These are phyloP conservation scores for Rhopilema esculentum DNA, from an alignment of 30 jellyfish, hydroid and myxozoan genomes.

Conservation along the genomic window DNA sequence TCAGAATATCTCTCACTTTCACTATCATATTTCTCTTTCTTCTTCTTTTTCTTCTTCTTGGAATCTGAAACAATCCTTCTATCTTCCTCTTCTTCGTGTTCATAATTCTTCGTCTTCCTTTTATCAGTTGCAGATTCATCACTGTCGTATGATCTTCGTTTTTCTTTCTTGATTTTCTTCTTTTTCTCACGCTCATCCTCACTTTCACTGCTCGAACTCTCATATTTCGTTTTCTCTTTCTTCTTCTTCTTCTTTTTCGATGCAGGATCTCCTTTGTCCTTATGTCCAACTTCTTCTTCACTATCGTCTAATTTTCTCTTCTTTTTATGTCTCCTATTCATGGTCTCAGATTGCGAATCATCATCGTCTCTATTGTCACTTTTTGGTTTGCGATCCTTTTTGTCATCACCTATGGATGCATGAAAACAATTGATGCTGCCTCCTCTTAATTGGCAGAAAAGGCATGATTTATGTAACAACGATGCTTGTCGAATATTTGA, in stretches of 20 bases:
- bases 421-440: background rate
- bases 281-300: constrained; percentile 59
- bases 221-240: constrained; percentile 54
- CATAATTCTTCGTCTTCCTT: constrained; percentile 41
- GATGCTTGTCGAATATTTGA: background rate
- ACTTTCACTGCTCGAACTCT: constrained; percentile 60
- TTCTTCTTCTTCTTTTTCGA: constrained; percentile 60
- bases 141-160: constrained; percentile 52
- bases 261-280: constrained; percentile 48
- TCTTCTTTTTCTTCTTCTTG: constrained; percentile 54
- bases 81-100: constrained; percentile 31
- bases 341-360: constrained; percentile 28
- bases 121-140: constrained; percentile 49
- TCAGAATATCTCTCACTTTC: constrained; percentile 49
- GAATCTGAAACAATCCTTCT: constrained; percentile 10
- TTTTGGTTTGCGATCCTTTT: constrained; percentile 38
- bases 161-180: constrained; percentile 78
- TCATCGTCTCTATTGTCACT: constrained; percentile 44
- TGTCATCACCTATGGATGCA: constrained; percentile 49
- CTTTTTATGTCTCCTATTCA: constrained; percentile 64
- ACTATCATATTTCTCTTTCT: constrained; percentile 37
- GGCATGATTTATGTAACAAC: background rate
- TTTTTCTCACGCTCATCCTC: constrained; percentile 76
- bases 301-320: constrained; percentile 69
- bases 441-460: background rate